Evolutionary conservation across 2,797 vertebrate species (phyloP), one percentile per base, ranked within the genome.

Genomic region (Syngnathus rostellatus): DNA sequence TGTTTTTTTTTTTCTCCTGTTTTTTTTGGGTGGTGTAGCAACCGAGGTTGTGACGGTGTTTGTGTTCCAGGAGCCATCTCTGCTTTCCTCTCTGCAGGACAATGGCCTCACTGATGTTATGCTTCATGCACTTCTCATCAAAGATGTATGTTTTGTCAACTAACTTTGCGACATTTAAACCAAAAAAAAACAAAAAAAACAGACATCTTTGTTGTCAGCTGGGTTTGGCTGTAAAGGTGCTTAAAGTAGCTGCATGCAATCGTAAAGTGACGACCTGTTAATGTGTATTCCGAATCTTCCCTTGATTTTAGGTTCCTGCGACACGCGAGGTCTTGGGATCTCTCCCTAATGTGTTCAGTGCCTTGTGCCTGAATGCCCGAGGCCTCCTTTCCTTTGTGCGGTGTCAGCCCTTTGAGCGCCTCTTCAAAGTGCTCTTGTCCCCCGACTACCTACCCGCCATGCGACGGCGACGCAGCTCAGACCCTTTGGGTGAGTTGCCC

Each of bases 21-120:
- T 43, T 14, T 61, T 66, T 81, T 55, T 54, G 54, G 60, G 55
- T 75, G 31, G 31, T 76, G 58, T 87, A 98, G 96, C 96, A 25
- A 98, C 96, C 67, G 96, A 98, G 89, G 96, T 98, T 84, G 96
- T 98, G 87, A 98, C 96, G 3, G 96, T 98, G 73, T 98, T 98
- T 89, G 96, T 98, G 87, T 98, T 98, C 93, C 96, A 98, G 92
- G 96, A 98, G 90, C 96, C 96, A 68, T 98, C 95, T 53, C 87
- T 98, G 69, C 92, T 98, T 17, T 98, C 96, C 73, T 98, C 96
- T 67, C 88, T 98, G 80, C 96, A 98, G 90, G 96, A 98, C 87
- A 98, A 98, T 77, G 96, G 96, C 63, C 92, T 98, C 50, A 98
- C 96, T 38, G 95, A 97, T 76, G 96, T 98, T 81, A 98, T 98